These are phyloP conservation scores for Platyscapa corneri DNA, from an alignment of 1,140 invertebrate species.

Conservation along the genomic window DNA sequence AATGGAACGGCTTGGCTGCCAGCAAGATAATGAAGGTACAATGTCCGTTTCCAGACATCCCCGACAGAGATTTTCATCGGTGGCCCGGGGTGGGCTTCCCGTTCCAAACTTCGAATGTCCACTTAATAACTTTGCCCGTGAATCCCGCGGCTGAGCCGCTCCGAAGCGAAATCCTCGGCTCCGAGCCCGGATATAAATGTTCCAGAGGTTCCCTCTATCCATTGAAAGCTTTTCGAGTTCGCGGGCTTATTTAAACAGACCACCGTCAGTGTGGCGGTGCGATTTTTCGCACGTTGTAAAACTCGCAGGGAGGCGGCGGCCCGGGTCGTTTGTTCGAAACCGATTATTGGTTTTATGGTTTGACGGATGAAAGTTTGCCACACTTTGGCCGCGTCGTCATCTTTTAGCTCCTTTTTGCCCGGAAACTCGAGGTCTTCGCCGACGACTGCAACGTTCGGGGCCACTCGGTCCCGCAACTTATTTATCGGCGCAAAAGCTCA, in stretches of 20 bases:
- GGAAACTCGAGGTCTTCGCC: too few species aligned
- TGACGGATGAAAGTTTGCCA: neutral
- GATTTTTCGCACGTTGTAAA: neutral
- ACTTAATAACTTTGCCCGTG: conserved; percentile 33
- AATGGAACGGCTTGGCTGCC: neutral
- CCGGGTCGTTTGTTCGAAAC: neutral
- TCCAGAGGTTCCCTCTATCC: conserved; percentile 8
- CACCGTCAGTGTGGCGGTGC: neutral
- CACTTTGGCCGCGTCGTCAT: neutral
- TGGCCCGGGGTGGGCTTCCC: neutral
- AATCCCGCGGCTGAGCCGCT: conserved; percentile 13
- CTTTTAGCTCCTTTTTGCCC: neutral
- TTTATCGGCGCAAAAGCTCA: too few species aligned
- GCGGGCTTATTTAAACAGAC: conserved; percentile 4
- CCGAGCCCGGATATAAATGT: conserved; percentile 33
- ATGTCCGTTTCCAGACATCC: neutral
- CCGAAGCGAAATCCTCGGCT: conserved; percentile 5
- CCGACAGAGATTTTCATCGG: conserved; percentile 26
- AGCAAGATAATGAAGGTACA: neutral
- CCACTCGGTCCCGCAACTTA: too few species aligned
- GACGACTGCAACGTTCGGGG: too few species aligned
- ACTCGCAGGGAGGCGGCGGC: neutral
- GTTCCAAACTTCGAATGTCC: conserved; percentile 8
- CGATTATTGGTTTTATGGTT: neutral
- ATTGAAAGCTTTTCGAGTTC: conserved; percentile 23